A percentile compares a stretch with the other conserved stretches of the same genome.
phyloP scores from a whole-genome alignment of 2,797 vertebrate species.

The Loriculus beryllinus region DNA sequence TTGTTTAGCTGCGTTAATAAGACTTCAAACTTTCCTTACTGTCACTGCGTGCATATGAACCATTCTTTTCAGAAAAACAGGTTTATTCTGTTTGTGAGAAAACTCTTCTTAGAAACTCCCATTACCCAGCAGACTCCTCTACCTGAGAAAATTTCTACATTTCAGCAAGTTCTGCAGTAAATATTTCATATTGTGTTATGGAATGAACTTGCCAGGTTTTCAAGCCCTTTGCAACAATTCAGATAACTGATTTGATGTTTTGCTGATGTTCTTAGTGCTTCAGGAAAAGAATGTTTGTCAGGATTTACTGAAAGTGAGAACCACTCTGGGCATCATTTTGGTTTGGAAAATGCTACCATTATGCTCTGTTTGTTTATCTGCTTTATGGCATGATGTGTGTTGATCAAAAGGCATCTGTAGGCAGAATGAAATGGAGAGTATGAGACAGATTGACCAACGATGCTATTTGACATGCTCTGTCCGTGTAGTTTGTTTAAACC shows the following conservation, averaged over 20 bases:
- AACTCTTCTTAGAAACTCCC: background rate
- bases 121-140: background rate
- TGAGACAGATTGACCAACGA: background rate
- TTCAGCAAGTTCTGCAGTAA: background rate
- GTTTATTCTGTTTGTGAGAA: background rate
- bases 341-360: background rate
- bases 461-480: background rate
- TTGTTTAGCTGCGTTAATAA: slow-evolving; percentile 40
- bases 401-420: background rate
- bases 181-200: background rate
- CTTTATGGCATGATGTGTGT: background rate
- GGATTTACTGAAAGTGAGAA: background rate
- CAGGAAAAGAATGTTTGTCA: background rate
- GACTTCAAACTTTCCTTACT: background rate
- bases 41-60: background rate
- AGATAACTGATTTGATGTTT: background rate
- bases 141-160: background rate
- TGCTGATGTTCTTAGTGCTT: background rate
- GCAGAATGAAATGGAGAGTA: background rate
- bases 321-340: background rate
- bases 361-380: background rate
- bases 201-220: background rate
- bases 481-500: slow-evolving; percentile 1
- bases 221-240: background rate
- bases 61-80: background rate